A percentile compares a stretch with the other conserved stretches of the same genome.
phyloP scores from a whole-genome alignment of 2,113 vertebrate genomes.

The Malurus cyaneus region DNA sequence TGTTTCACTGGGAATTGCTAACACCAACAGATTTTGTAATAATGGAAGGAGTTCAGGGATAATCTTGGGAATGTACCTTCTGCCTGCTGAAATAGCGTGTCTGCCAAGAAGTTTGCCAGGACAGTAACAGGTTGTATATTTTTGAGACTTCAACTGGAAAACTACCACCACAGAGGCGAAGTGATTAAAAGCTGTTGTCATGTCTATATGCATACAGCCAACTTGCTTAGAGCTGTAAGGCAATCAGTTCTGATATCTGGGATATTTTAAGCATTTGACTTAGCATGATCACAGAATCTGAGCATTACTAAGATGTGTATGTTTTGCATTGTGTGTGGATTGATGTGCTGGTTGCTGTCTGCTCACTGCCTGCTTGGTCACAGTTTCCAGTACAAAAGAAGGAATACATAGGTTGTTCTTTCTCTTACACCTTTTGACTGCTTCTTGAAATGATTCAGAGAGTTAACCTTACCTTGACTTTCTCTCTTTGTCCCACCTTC shows the following conservation, averaged over 20 bases:
- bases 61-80: not conserved
- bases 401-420: not conserved
- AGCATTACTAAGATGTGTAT: not conserved
- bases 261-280: not conserved
- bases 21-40: not conserved
- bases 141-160: not conserved
- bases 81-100: rapidly evolving
- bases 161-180: not conserved
- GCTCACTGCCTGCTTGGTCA: not conserved
- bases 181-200: not conserved
- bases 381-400: not conserved
- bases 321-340: not conserved
- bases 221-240: not conserved
- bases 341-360: not conserved
- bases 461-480: not conserved
- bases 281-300: not conserved
- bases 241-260: not conserved
- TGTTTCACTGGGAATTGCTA: not conserved
- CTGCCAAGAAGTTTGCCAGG: not conserved
- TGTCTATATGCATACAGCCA: not conserved
- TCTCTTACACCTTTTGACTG: not conserved
- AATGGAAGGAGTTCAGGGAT: not conserved
- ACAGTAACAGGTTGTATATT: not conserved
- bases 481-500: not conserved
- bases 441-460: not conserved